These are phyloP conservation scores for Dermochelys coriacea DNA, from an alignment of 2,797 vertebrate species.

Conservation along the genomic window DNA sequence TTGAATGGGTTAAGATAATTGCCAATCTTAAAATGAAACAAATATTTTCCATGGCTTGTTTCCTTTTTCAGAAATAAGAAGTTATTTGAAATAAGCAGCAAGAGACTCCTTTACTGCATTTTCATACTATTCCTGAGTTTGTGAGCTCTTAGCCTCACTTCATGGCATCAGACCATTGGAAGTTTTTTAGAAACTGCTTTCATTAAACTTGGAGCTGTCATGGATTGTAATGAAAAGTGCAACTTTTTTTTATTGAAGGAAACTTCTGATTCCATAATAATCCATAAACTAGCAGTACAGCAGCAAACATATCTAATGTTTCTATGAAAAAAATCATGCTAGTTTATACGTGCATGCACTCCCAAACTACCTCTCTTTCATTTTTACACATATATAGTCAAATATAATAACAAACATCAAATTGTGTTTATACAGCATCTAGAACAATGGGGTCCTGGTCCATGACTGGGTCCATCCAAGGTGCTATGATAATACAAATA, in stretches of 20 bases:
- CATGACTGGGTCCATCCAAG: not conserved
- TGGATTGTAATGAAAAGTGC: slow-evolving; percentile 62
- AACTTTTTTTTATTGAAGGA: slow-evolving; percentile 69
- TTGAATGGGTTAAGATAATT: slow-evolving; percentile 10
- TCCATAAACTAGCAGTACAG: slow-evolving; percentile 61
- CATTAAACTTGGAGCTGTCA: slow-evolving; percentile 70
- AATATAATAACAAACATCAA: slow-evolving; percentile 18
- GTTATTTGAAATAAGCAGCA: slow-evolving; percentile 36
- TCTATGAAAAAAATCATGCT: slow-evolving; percentile 41
- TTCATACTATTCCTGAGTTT: slow-evolving; percentile 68
- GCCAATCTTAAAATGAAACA: slow-evolving; percentile 35
- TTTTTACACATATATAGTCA: slow-evolving; percentile 29
- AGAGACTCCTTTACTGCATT: slow-evolving; percentile 23
- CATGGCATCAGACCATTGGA: slow-evolving; percentile 60
- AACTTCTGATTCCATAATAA: slow-evolving; percentile 70
- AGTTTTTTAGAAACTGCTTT: slow-evolving; percentile 56
- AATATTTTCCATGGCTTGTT: slow-evolving; percentile 36
- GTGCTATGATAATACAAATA: not conserved
- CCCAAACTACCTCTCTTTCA: slow-evolving; percentile 17
- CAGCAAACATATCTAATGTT: slow-evolving; percentile 49
- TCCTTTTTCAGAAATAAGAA: slow-evolving; percentile 49
- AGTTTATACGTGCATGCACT: slow-evolving; percentile 30
- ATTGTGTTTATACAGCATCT: not conserved
- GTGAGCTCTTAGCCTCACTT: slow-evolving; percentile 63
- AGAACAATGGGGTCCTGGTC: not conserved